Percentiles rank a stretch among this genome's conserved stretches.
Conservation (phyloP, 1,140 invertebrate genomes). For the Leptinotarsa undecemlineata region DNA sequence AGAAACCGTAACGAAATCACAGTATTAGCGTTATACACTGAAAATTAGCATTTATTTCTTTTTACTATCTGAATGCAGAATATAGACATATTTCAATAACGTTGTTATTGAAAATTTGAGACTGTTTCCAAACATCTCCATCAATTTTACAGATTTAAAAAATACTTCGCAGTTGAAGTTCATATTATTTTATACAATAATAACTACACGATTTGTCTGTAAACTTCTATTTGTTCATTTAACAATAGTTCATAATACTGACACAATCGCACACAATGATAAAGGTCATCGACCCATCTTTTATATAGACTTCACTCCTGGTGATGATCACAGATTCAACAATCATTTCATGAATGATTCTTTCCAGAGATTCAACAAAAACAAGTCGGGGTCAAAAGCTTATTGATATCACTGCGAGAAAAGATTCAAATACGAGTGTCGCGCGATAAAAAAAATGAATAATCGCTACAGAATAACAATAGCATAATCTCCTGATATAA, state of each 20-base stretch:
- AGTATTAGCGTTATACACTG: no score
- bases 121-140: no score
- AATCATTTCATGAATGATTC: constrained; percentile 8
- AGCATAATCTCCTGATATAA: constrained; percentile 3
- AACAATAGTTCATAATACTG: neutral
- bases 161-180: no score
- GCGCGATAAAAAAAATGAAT: neutral
- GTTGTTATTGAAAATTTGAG: no score
- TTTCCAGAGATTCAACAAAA: constrained; percentile 4
- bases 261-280: neutral
- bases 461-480: neutral
- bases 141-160: no score
- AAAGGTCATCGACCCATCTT: constrained; percentile 5
- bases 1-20: no score
- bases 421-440: neutral
- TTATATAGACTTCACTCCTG: neutral
- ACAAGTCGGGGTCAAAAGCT: constrained; percentile 4
- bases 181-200: no score
- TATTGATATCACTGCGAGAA: neutral
- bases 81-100: no score
- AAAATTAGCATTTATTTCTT: no score
- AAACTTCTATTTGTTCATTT: neutral
- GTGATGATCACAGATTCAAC: neutral
- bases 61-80: no score
- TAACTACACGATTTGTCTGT: no score